Evolutionary conservation across 2,888 invertebrate species (phyloP).

Genomic region (Isotomurus palustris): DNA sequence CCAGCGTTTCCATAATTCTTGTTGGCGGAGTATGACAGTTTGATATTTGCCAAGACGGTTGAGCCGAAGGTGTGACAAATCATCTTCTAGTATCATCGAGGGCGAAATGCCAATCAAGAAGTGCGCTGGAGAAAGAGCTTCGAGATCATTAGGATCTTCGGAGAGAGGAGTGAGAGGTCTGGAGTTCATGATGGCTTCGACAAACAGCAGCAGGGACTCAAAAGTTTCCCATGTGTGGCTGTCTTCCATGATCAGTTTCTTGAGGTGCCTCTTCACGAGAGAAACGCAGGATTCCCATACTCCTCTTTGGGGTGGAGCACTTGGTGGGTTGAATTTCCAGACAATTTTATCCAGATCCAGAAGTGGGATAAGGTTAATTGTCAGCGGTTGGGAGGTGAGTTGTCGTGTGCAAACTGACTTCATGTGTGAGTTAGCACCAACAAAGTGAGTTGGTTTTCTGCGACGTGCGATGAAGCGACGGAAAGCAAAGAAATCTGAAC

Average conservation of each 20-base stretch:
- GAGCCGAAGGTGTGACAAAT: constrained; percentile 6
- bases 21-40: constrained; percentile 1
- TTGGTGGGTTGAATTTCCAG: constrained; percentile 41
- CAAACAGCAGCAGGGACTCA: constrained; percentile 27
- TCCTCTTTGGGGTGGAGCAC: constrained; percentile 36
- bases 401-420: background rate
- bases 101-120: constrained; percentile 46
- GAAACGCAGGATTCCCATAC: constrained; percentile 34
- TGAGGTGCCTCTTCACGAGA: constrained; percentile 31
- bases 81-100: constrained; percentile 13
- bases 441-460: constrained; percentile 24
- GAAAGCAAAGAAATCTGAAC: constrained; percentile 27
- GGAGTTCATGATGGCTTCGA: constrained; percentile 46
- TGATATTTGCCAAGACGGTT: constrained; percentile 19
- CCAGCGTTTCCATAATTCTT: constrained; percentile 27
- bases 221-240: constrained; percentile 39
- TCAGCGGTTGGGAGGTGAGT: background rate
- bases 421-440: constrained; percentile 30
- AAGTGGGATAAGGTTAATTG: background rate
- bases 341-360: constrained; percentile 25
- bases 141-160: constrained; percentile 39
- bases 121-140: constrained; percentile 47
- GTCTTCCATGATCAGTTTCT: constrained; percentile 18
- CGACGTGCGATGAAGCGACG: constrained; percentile 24
- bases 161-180: constrained; percentile 45